These are phyloP conservation scores for Lasioglossum oenotherae DNA, from an alignment of 2,888 invertebrate genomes.

Conservation along the genomic window DNA sequence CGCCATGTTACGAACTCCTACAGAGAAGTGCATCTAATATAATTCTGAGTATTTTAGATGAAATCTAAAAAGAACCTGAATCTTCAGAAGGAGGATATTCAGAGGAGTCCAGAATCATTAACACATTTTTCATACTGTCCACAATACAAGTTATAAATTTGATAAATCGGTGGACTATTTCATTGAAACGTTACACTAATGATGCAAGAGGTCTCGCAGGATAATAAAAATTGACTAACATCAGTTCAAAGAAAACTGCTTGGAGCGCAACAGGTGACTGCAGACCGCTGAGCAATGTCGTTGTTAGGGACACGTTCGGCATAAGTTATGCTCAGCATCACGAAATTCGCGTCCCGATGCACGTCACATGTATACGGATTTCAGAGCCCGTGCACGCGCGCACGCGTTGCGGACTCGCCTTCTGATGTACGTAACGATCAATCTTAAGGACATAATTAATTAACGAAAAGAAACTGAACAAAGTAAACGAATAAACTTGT, in stretches of 20 bases:
- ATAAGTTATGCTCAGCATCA: background rate
- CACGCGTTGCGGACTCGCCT: constrained; percentile 50
- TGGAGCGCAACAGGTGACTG: background rate
- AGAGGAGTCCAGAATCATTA: too few relatives aligned
- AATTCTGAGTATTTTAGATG: too few relatives aligned
- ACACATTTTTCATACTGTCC: background rate
- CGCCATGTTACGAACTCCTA: too few relatives aligned
- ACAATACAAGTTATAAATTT: background rate
- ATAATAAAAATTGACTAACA: background rate
- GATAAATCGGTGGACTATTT: background rate
- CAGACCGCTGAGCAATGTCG: background rate
- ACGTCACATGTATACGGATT: constrained; percentile 59
- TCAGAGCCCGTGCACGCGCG: constrained; percentile 55
- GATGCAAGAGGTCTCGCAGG: background rate
- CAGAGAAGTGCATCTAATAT: too few relatives aligned
- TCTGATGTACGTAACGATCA: constrained; percentile 67
- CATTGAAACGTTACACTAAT: background rate
- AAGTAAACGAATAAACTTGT: constrained; percentile 73
- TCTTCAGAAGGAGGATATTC: too few relatives aligned
- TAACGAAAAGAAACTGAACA: constrained; percentile 44
- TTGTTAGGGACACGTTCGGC: constrained; percentile 1
- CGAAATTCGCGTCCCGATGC: constrained; percentile 24
- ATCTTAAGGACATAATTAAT: constrained; percentile 67
- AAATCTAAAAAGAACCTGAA: too few relatives aligned
- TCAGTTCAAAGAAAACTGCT: background rate